A percentile compares a stretch with the other conserved stretches of the same genome.
phyloP scores from a whole-genome alignment of 2,888 invertebrate genomes.

The Platerodrilus igneus region DNA sequence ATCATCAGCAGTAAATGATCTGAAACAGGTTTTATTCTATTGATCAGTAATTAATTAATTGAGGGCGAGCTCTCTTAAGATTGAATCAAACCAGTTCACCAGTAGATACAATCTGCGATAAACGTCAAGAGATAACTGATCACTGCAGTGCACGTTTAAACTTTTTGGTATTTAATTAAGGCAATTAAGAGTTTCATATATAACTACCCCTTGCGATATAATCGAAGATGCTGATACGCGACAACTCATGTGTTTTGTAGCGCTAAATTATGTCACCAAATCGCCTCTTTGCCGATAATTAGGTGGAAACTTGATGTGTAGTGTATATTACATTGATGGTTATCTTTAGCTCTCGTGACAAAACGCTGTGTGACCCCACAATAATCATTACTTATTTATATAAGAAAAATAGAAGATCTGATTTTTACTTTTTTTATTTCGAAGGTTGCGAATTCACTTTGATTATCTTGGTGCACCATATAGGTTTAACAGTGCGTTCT shows the following conservation, averaged over 20 bases:
- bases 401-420: too few relatives aligned
- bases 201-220: slow-evolving; percentile 44
- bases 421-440: too few relatives aligned
- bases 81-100: slow-evolving; percentile 41
- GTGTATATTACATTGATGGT: slow-evolving; percentile 30
- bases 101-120: slow-evolving; percentile 42
- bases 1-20: slow-evolving; percentile 38
- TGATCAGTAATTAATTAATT: slow-evolving; percentile 42
- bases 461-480: too few relatives aligned
- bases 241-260: slow-evolving; percentile 35
- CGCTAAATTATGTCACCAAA: slow-evolving; percentile 41
- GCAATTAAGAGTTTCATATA: slow-evolving; percentile 48
- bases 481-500: too few relatives aligned
- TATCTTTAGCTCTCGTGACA: slow-evolving; percentile 33
- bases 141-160: slow-evolving; percentile 43
- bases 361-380: slow-evolving; percentile 30
- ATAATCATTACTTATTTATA: slow-evolving; percentile 8
- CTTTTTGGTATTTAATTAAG: slow-evolving; percentile 48
- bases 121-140: slow-evolving; percentile 43
- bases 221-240: slow-evolving; percentile 42
- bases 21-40: slow-evolving; percentile 38
- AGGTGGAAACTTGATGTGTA: slow-evolving; percentile 38
- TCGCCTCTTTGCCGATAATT: slow-evolving; percentile 36
- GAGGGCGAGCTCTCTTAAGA: slow-evolving; percentile 35
- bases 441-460: too few relatives aligned